Evolutionary conservation across 2,888 invertebrate species (phyloP).

Genomic region (Venustoraphidia nigricollis): DNA sequence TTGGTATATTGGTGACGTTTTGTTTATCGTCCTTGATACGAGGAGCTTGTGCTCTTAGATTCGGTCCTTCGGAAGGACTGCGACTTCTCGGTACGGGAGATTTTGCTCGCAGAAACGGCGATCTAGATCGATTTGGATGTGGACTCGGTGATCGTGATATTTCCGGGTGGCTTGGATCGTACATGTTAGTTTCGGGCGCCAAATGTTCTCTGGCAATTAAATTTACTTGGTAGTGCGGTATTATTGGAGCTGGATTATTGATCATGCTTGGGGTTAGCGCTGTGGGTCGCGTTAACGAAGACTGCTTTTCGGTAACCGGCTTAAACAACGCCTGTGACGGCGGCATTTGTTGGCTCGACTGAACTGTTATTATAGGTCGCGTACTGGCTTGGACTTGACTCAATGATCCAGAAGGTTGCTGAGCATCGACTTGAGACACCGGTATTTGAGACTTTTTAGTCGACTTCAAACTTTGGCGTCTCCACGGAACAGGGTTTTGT

Average conservation of each 20-base stretch:
- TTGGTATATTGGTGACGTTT: constrained; percentile 27
- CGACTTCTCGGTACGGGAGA: constrained; percentile 34
- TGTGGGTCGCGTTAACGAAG: constrained; percentile 27
- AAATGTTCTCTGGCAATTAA: constrained; percentile 50
- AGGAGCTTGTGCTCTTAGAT: constrained; percentile 47
- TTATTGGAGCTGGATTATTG: constrained; percentile 57
- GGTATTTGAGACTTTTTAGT: neutral
- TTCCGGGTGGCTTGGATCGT: constrained; percentile 42
- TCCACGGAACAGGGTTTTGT: too few species aligned
- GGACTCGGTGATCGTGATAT: constrained; percentile 49
- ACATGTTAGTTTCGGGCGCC: constrained; percentile 40
- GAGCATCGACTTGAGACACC: constrained; percentile 1
- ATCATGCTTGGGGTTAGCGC: constrained; percentile 55
- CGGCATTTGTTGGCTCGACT: constrained; percentile 21
- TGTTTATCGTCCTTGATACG: constrained; percentile 35
- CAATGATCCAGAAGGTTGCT: neutral
- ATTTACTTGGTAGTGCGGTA: constrained; percentile 68
- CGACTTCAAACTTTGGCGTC: too few species aligned
- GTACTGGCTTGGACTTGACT: constrained; percentile 19
- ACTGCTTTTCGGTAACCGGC: constrained; percentile 39
- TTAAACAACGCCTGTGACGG: constrained; percentile 45
- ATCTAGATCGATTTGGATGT: constrained; percentile 26
- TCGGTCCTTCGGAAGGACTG: constrained; percentile 20
- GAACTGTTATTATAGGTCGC: constrained; percentile 17
- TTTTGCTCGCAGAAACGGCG: constrained; percentile 32